phyloP scores from a whole-genome alignment of 2,888 invertebrate species.

The Schizotus pectinicornis region DNA sequence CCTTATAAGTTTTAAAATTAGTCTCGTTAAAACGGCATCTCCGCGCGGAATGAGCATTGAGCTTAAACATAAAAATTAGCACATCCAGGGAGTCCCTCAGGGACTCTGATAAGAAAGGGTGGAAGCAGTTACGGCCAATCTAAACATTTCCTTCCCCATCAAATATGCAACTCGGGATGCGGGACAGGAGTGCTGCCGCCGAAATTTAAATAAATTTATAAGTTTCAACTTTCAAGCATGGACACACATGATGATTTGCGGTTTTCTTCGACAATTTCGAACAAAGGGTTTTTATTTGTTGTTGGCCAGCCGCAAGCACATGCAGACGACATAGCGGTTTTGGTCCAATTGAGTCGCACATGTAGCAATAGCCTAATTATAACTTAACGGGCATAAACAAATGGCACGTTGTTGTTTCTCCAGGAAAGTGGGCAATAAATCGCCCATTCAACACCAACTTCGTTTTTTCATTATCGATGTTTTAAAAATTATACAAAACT shows the following conservation, averaged over 20 bases:
- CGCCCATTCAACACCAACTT: slow-evolving; percentile 4
- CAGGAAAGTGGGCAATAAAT: slow-evolving; percentile 21
- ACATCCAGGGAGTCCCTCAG: slow-evolving; percentile 42
- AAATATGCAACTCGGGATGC: slow-evolving; percentile 10
- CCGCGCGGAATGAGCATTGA: slow-evolving; percentile 40
- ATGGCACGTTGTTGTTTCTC: slow-evolving; percentile 19
- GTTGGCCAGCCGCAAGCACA: slow-evolving; percentile 29
- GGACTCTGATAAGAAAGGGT: slow-evolving; percentile 42
- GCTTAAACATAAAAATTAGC: slow-evolving; percentile 49
- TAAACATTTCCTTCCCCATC: slow-evolving; percentile 18
- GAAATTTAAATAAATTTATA: background rate
- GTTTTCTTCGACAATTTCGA: slow-evolving; percentile 20
- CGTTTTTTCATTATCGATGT: too few species aligned
- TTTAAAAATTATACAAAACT: too few species aligned
- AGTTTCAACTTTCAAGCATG: slow-evolving; percentile 6
- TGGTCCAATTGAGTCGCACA: slow-evolving; percentile 15
- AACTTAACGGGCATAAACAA: slow-evolving; percentile 25
- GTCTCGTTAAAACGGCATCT: slow-evolving; percentile 46
- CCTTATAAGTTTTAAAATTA: slow-evolving; percentile 52
- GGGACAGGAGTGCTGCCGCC: background rate
- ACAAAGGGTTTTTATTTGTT: slow-evolving; percentile 30
- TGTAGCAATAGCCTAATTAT: slow-evolving; percentile 26
- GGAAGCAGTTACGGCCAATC: slow-evolving; percentile 8
- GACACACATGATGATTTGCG: slow-evolving; percentile 26
- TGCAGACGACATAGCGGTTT: slow-evolving; percentile 27